Base-by-base conservation (phyloP, 2,888 invertebrate species). In the Torymus auratus region DNA sequence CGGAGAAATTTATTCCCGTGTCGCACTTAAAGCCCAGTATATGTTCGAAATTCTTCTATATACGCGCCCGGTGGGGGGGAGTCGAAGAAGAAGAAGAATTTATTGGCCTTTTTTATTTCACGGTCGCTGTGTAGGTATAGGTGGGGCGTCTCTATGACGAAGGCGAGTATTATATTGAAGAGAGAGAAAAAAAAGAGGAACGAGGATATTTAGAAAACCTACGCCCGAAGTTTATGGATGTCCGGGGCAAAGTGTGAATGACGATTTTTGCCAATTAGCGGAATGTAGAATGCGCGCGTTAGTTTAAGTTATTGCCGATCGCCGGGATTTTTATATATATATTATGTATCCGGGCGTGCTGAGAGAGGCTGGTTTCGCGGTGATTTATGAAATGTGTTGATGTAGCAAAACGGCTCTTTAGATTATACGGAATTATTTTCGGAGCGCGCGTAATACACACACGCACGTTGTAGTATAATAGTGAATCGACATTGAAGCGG, bases 1-100 rank as follows among this genome's bases (percentile, higher is more conserved):
- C 65, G 10, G 20, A 56, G 55, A 72, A 78, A 71, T 69, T 70
- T 70, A 76, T 76, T 69, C 69, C 23, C 52, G 23, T 23, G 56
- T 56, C 23, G 62, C 70, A 77, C 56, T 53, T 41, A 50, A 67
- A 20, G 4, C 41, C 28, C 15, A 41, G 17, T 2, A 2, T 2
- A 2, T 2, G 20, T 56, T 70, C 56, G 70, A 64, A 64, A 70
- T 70, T 58, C 70, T 23, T 58, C 41, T 41, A n/a, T n/a, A n/a
- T n/a, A 5, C 41, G 41, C 41, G 41, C 41, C 41, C 7, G 41
- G 7, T 41, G 41, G 41, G 7, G 17, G 28, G 13, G n/a, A 4
- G 12, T n/a, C n/a, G 11, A 50, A 14, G 55, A 28, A 13, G 50
- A 60, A 11, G 1, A 13, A 13, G 68, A 55, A 61, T 68, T 17